Percentiles rank a stretch among this genome's conserved stretches.
Evolutionary conservation across 2,113 vertebrate genomes (phyloP).

Genomic region (Peromyscus californicus): DNA sequence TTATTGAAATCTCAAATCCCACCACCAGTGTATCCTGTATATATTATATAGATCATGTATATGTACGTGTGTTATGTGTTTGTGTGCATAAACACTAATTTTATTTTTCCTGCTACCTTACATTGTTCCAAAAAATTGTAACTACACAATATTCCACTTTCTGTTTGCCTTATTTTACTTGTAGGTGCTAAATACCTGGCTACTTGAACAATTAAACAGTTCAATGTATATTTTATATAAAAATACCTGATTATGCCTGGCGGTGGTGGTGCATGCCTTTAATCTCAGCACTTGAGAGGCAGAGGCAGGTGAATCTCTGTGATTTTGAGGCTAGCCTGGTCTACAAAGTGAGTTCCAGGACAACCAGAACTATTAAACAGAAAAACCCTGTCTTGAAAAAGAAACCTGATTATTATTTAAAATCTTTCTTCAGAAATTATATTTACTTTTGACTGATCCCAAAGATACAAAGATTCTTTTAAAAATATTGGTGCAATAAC

Average conservation of each 20-base stretch:
- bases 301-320: too few relatives aligned
- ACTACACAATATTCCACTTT: not conserved
- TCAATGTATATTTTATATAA: not conserved
- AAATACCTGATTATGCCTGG: not conserved
- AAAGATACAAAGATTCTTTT: not conserved
- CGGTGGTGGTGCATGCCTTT: too few relatives aligned
- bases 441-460: not conserved
- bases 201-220: not conserved
- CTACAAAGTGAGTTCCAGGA: too few relatives aligned
- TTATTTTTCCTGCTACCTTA: not conserved
- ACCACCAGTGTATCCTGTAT: not conserved
- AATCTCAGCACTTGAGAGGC: too few relatives aligned
- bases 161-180: not conserved
- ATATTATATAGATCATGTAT: not conserved
- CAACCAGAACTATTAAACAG: too few relatives aligned
- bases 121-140: not conserved
- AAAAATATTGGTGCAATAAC: not conserved
- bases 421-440: not conserved
- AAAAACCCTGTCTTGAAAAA: too few relatives aligned
- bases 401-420: not conserved
- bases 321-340: too few relatives aligned
- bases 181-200: not conserved
- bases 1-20: too few relatives aligned
- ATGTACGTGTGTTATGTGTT: not conserved
- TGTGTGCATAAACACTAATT: not conserved